Evolutionary conservation across 2,797 vertebrate species (phyloP).

Genomic region (Alcedo quadribrachys): DNA sequence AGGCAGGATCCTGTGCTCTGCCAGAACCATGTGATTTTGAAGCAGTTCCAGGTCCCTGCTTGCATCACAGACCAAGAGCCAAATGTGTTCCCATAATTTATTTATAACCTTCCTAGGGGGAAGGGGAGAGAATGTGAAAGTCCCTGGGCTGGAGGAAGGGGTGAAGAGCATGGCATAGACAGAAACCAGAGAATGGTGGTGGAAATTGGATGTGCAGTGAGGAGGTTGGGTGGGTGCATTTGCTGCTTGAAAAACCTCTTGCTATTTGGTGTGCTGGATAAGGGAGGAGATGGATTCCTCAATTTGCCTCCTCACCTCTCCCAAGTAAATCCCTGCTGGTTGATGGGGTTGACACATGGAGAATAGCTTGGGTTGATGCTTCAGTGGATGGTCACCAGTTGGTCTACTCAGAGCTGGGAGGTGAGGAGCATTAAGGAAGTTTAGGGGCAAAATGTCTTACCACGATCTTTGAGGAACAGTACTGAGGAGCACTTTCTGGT

Average conservation of each 20-base stretch:
- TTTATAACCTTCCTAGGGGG: neutral
- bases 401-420: neutral
- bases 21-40: neutral
- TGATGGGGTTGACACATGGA: neutral
- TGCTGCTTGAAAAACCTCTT: neutral
- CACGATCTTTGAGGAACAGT: neutral
- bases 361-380: neutral
- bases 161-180: rapidly evolving
- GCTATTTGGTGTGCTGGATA: neutral
- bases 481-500: neutral
- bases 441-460: neutral
- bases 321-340: neutral
- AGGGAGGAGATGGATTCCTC: neutral
- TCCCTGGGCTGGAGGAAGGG: neutral
- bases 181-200: neutral
- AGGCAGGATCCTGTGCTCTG: neutral
- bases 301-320: neutral
- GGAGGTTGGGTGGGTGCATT: rapidly evolving
- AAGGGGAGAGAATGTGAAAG: rapidly evolving
- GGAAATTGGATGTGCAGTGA: rapidly evolving
- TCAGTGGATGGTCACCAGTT: neutral
- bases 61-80: neutral
- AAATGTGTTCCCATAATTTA: neutral
- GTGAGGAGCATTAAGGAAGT: neutral
- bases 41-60: neutral